phyloP scores from a whole-genome alignment of 2,113 vertebrate species.

The Salvelinus namaycush region DNA sequence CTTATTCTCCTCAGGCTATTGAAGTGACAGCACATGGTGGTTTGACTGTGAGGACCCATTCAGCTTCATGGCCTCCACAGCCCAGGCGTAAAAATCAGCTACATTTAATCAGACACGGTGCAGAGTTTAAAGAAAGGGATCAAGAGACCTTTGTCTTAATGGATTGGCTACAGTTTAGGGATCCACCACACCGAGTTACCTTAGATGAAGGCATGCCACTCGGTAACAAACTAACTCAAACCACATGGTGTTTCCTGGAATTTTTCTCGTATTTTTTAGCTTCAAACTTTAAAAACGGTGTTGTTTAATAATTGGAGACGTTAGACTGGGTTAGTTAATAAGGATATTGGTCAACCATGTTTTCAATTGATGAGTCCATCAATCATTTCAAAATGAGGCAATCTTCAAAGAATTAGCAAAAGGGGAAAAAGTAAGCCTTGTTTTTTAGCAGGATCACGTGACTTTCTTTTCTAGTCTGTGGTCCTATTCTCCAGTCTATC shows the following conservation, averaged over 20 bases:
- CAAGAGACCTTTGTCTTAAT: slow-evolving; percentile 69
- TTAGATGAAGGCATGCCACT: slow-evolving; percentile 59
- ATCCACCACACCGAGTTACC: slow-evolving; percentile 53
- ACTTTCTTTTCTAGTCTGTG: slow-evolving; percentile 55
- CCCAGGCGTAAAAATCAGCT: slow-evolving; percentile 69
- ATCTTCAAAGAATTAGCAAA: slow-evolving; percentile 32
- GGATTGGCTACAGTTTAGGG: slow-evolving; percentile 71
- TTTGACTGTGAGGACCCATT: slow-evolving; percentile 60
- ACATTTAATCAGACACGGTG: slow-evolving; percentile 74
- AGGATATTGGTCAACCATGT: slow-evolving; percentile 7
- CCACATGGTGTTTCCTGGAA: slow-evolving; percentile 55
- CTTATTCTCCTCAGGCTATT: slow-evolving; percentile 28
- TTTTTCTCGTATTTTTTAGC: neutral
- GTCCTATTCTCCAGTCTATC: slow-evolving; percentile 50
- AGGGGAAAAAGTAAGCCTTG: slow-evolving; percentile 34
- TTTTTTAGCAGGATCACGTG: slow-evolving; percentile 50
- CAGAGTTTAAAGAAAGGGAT: slow-evolving; percentile 67
- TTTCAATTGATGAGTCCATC: slow-evolving; percentile 41
- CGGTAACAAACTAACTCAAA: slow-evolving; percentile 63
- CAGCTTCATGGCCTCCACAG: slow-evolving; percentile 51
- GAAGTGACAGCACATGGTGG: slow-evolving; percentile 51
- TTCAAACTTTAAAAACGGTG: slow-evolving; percentile 7
- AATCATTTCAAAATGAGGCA: slow-evolving; percentile 36
- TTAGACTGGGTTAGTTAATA: slow-evolving; percentile 23
- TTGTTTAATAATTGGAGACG: slow-evolving; percentile 1